A percentile compares a stretch with the other conserved stretches of the same genome.
These are phyloP conservation scores for Latheticus oryzae DNA, from an alignment of 2,888 invertebrate genomes.

Conservation along the genomic window DNA sequence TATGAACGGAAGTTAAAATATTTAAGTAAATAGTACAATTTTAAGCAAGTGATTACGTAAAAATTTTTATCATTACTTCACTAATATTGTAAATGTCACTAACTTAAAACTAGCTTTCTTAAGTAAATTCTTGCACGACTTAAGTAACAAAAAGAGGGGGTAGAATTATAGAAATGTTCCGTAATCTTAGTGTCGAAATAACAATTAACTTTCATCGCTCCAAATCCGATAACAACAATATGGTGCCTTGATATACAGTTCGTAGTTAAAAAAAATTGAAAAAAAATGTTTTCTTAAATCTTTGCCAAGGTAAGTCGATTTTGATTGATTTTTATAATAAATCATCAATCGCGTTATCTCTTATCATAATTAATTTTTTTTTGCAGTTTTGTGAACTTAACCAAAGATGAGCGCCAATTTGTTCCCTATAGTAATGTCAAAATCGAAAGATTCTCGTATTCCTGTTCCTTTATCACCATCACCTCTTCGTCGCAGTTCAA, in stretches of 20 bases:
- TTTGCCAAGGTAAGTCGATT: slow-evolving; percentile 20
- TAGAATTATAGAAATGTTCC: slow-evolving; percentile 23
- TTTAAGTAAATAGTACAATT: no score
- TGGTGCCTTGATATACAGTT: slow-evolving; percentile 11
- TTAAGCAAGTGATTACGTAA: no score
- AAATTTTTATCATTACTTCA: no score
- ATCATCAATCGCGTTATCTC: no score
- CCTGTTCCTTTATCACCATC: slow-evolving; percentile 49
- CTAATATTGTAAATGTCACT: no score
- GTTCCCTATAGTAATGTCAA: slow-evolving; percentile 45
- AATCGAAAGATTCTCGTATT: slow-evolving; percentile 50
- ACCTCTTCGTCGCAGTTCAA: slow-evolving; percentile 52
- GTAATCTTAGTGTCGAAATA: slow-evolving; percentile 29
- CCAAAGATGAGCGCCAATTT: slow-evolving; percentile 51
- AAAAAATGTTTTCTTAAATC: slow-evolving; percentile 7
- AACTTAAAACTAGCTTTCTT: no score
- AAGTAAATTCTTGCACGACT: no score
- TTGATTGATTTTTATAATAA: no score
- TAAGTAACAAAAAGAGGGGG: slow-evolving; percentile 37
- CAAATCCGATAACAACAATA: slow-evolving; percentile 30
- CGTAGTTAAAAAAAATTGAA: not conserved
- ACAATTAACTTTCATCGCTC: slow-evolving; percentile 32
- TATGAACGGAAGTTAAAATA: no score
- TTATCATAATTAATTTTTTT: not conserved
- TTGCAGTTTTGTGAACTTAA: not conserved